Conservation (phyloP, 1,140 invertebrate species). For the Samia ricini region DNA sequence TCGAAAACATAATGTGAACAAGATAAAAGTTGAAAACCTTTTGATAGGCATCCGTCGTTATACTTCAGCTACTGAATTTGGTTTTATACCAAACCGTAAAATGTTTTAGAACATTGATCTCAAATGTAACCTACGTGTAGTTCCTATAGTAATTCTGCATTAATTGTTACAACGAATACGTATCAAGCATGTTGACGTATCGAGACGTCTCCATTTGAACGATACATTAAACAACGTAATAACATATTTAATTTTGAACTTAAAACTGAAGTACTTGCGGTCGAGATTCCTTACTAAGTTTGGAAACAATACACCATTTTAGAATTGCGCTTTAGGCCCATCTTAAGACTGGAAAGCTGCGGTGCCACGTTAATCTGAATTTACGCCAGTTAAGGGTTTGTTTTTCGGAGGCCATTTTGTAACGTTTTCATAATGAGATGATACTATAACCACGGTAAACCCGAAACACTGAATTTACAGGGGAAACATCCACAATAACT, state of each 20-base stretch:
- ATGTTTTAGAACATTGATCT: too few species aligned
- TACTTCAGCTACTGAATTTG: too few species aligned
- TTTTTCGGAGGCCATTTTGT: background rate
- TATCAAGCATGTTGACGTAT: background rate
- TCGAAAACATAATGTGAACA: too few species aligned
- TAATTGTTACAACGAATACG: background rate
- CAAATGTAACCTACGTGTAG: too few species aligned
- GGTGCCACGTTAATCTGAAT: constrained; percentile 5
- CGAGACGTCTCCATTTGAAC: background rate
- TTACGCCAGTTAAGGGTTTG: constrained; percentile 4
- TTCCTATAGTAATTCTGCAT: too few species aligned
- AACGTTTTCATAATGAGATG: background rate
- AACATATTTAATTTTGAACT: background rate
- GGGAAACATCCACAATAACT: too few species aligned
- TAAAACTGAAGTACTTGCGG: background rate
- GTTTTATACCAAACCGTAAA: too few species aligned
- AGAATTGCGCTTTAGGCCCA: background rate
- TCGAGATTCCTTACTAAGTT: background rate
- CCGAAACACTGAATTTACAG: background rate
- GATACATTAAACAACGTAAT: background rate
- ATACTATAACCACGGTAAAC: too few species aligned
- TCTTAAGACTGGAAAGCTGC: constrained; percentile 3
- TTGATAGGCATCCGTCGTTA: too few species aligned
- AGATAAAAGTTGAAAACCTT: too few species aligned
- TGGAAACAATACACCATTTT: background rate